phyloP scores from a whole-genome alignment of 2,797 vertebrate species.

The Hafferia zeledoni region DNA sequence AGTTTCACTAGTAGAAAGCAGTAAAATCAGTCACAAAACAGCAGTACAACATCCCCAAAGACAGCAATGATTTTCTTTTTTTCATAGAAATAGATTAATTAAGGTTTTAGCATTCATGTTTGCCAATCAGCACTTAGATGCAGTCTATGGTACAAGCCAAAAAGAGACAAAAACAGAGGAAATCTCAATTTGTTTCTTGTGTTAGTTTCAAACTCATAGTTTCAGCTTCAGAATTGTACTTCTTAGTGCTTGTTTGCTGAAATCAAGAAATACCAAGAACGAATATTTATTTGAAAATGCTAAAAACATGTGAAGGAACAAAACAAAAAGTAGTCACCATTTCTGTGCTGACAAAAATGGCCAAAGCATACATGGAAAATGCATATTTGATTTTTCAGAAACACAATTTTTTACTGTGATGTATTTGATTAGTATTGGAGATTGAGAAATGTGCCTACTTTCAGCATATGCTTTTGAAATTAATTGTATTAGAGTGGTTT shows the following conservation, averaged over 20 bases:
- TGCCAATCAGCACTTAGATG: neutral
- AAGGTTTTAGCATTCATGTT: neutral
- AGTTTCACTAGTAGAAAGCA: neutral
- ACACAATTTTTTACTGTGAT: neutral
- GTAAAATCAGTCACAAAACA: neutral
- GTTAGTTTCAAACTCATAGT: neutral
- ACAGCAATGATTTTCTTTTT: neutral
- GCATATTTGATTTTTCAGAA: neutral
- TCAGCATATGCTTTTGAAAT: neutral
- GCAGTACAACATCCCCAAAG: neutral
- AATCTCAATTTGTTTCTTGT: neutral
- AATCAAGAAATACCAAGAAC: neutral
- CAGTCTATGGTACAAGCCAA: neutral
- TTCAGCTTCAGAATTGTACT: neutral
- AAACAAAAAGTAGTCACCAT: neutral
- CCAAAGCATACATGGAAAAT: neutral
- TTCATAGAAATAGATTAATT: neutral
- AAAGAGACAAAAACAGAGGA: neutral
- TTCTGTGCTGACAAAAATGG: neutral
- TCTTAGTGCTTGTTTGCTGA: neutral
- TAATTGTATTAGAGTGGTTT: neutral
- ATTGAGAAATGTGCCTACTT: neutral
- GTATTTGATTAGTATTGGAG: neutral
- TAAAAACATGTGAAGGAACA: neutral
- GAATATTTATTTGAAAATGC: neutral